Evolutionary conservation across 2,113 vertebrate genomes (phyloP).

Genomic region (Dasyornis broadbenti): DNA sequence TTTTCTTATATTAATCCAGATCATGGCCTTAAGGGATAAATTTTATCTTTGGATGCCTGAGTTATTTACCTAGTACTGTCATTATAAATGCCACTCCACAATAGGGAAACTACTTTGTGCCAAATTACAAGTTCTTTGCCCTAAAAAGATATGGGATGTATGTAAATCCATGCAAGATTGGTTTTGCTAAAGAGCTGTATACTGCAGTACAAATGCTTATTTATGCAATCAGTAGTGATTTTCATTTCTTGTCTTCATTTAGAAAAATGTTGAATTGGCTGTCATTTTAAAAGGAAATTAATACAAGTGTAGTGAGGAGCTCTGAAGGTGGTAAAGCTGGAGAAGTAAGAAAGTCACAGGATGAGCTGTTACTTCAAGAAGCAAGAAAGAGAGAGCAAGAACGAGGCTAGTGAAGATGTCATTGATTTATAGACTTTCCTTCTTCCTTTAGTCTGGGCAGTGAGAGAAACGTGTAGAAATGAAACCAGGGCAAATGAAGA

Average conservation of each 20-base stretch:
- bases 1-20: neutral
- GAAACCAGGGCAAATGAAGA: constrained; percentile 27
- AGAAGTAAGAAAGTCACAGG: neutral
- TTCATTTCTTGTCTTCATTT: neutral
- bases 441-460: neutral
- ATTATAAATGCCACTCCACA: neutral
- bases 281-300: neutral
- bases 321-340: neutral
- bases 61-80: neutral
- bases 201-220: neutral
- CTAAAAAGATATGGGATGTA: neutral
- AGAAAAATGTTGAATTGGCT: neutral
- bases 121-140: neutral
- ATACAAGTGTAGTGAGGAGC: neutral
- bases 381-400: neutral
- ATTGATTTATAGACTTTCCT: constrained; percentile 1
- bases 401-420: neutral
- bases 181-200: neutral
- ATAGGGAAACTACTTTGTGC: neutral
- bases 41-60: neutral
- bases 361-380: neutral
- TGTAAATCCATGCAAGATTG: neutral
- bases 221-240: neutral
- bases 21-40: neutral
- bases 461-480: neutral